Evolutionary conservation across 2,797 vertebrate genomes (phyloP), one percentile per base, ranked within the genome.

Genomic region (Scolopax rusticola): DNA sequence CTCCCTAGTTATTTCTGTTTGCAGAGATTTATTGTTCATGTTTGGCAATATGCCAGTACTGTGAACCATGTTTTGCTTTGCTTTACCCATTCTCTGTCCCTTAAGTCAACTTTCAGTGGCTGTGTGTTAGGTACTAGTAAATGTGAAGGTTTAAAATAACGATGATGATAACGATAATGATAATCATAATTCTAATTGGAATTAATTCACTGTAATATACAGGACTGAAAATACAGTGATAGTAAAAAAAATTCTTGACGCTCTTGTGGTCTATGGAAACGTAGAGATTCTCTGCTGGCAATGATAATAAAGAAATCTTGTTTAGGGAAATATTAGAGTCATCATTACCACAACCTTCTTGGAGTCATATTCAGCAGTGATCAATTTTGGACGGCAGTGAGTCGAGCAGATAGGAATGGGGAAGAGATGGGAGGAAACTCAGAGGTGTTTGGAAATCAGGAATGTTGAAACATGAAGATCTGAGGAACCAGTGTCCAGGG

Each of bases 1-100:
- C 69, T 91, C 60, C 61, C 79, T 95, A 79, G 93, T 95, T 97
- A 82, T 84, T 90, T 90, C 83, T 56, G 67, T 96, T 96, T 96
- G 91, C 93, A 96, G 85, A 95, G 87, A 90, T 88, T 95, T 95
- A 92, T 90, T 95, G 79, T 88, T 91, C 67, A 79, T 70, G 43
- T 95, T 90, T 95, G 89, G 92, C 95, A 88, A 60, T 43, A 60
- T 87, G 95, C 95, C 96, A 97, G 69, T 40, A 51, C 60, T 73
- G 33, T 48, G 36, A 94, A 73, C 41, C 50, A 41, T 84, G 70
- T 81, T 96, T 77, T 95, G n/a, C 70, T 94, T 90, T 83, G 32
- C 60, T 80, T 87, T 84, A 50, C 56, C 25, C 16, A 5, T 14
- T 88, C 59, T 63, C 15, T 76, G 60, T 89, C 54, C 54, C 61